Evolutionary conservation across 1,140 invertebrate species (phyloP).

Genomic region (Brachionus angularis): DNA sequence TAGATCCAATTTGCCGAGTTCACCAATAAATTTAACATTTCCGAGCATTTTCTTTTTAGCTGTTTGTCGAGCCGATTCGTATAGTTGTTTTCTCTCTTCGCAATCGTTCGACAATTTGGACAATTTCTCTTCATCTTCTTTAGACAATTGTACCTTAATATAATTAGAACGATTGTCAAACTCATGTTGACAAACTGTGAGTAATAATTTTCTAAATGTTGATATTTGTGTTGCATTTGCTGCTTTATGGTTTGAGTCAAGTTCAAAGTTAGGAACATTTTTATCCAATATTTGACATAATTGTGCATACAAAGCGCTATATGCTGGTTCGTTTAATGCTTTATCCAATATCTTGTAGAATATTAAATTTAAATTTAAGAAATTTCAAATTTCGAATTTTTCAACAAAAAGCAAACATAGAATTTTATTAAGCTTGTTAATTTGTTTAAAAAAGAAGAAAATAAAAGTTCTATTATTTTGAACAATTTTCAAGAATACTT

Average conservation of each 20-base stretch:
- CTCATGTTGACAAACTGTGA: slow-evolving; percentile 77
- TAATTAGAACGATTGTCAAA: slow-evolving; percentile 61
- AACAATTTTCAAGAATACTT: too few species aligned
- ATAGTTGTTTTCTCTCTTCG: not conserved
- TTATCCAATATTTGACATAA: slow-evolving; percentile 62
- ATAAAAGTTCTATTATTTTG: too few species aligned
- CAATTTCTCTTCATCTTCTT: too few species aligned
- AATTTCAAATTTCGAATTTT: too few species aligned
- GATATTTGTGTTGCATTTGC: slow-evolving; percentile 44
- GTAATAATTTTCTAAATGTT: slow-evolving; percentile 71
- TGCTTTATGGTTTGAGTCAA: not conserved
- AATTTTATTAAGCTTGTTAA: too few species aligned
- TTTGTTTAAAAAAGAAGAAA: too few species aligned
- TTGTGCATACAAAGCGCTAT: slow-evolving; percentile 80
- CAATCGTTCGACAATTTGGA: not conserved
- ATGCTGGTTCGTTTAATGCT: slow-evolving; percentile 87
- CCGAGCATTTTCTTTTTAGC: slow-evolving; percentile 38
- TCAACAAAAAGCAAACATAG: too few species aligned
- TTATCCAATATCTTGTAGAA: slow-evolving; percentile 61
- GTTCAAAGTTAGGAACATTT: slow-evolving; percentile 14
- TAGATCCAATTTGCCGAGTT: slow-evolving; percentile 86
- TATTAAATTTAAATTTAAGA: too few species aligned
- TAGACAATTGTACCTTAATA: too few species aligned
- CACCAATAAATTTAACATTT: slow-evolving; percentile 70
- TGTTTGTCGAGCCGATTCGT: not conserved